Evolutionary conservation across 1,140 invertebrate genomes (phyloP), one percentile per base, ranked within the genome.

Genomic region (Drosophila ohnishii): DNA sequence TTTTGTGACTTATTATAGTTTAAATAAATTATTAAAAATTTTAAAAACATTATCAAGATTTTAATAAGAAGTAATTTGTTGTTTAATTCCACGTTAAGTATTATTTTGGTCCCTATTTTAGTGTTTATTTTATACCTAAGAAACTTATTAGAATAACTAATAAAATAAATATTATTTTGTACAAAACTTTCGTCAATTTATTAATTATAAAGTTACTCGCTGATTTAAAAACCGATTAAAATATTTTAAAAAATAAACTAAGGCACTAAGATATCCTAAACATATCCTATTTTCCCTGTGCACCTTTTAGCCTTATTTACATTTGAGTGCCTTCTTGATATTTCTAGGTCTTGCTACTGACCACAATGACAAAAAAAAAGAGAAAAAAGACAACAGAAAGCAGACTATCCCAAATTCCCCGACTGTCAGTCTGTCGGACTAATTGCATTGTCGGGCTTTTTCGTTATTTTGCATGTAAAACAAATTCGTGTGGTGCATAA

Each of bases 401-500:
- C 25, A 28, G 13, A 61, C 47, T 44, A 65, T 58, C 37, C 40
- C 30, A 82, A 65, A 45, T 69, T 32, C 44, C 35, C 37, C 39
- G 30, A 34, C 50, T 70, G 64, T 39, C 64, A 25, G 40, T 9
- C 19, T 56, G 59, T 65, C 35, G 22, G 61, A 66, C 80, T 85
- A 85, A 86, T 84, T 85, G 78, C 67, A 84, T 69, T 80, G 78
- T 64, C n/a, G 42, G 39, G 60, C 51, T n/a, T 64, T 74, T 67
- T 48, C 47, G 39, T 73, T 61, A 74, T 57, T 63, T 75, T 75
- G 72, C 72, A 75, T 58, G 65, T 58, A 6, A 48, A 70, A 71
- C 66, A 56, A 70, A 70, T 58, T 51, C 62, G 61, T 74, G 75
- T 73, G 63, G 22, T 70, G 55, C 57, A 61, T 61, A 72, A 76